These are phyloP conservation scores for Rhinoderma darwinii DNA, from an alignment of 2,113 vertebrate genomes.

Conservation along the genomic window DNA sequence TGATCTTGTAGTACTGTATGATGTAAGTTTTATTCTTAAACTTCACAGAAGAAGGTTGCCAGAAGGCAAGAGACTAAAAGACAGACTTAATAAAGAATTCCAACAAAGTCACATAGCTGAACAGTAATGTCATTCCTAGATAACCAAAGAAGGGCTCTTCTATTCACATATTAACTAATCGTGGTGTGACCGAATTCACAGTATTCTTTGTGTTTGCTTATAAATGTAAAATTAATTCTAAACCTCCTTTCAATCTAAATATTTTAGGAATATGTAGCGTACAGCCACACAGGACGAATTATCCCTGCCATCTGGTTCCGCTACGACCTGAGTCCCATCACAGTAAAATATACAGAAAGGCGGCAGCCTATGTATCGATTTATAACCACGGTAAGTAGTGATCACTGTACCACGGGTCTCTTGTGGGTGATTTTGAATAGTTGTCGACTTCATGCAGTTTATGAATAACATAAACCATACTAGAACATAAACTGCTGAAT, in stretches of 20 bases:
- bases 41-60: constrained; percentile 20
- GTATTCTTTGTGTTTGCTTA: not conserved
- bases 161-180: not conserved
- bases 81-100: constrained; percentile 42
- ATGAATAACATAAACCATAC: not conserved
- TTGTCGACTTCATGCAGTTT: not conserved
- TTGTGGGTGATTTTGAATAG: not conserved
- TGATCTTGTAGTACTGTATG: constrained; percentile 21
- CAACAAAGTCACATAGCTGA: constrained; percentile 17
- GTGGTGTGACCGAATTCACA: not conserved
- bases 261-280: constrained; percentile 91
- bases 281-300: constrained; percentile 97
- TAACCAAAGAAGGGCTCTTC: constrained; percentile 39
- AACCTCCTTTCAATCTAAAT: not conserved
- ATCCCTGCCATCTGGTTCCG: constrained; percentile 99
- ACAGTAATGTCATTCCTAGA: constrained; percentile 34
- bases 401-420: not conserved
- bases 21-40: constrained; percentile 52
- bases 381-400: constrained; percentile 91
- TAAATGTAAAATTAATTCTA: not conserved
- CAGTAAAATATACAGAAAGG: constrained; percentile 97
- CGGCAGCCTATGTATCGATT: constrained; percentile 95
- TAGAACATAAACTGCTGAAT: too few species aligned
- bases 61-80: not conserved
- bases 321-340: constrained; percentile 98